Evolutionary conservation across 2,888 invertebrate genomes (phyloP).

Genomic region (Tenodera sinensis): DNA sequence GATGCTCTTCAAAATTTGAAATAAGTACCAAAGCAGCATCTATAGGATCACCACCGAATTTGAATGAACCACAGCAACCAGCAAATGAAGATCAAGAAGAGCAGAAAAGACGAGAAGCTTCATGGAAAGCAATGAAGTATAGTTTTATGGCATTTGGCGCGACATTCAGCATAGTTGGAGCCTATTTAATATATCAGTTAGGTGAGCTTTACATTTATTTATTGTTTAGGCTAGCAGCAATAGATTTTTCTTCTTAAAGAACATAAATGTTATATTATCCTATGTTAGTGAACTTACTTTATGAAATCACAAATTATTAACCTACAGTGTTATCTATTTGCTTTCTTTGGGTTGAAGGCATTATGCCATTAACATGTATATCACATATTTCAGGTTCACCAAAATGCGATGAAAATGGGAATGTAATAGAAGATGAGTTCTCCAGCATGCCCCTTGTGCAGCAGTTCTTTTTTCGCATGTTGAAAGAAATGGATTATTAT

Average conservation of each 20-base stretch:
- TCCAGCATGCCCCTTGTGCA: conserved; percentile 62
- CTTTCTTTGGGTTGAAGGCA: too few species aligned
- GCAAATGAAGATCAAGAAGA: conserved; percentile 48
- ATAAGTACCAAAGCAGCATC: not conserved
- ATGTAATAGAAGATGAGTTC: conserved; percentile 70
- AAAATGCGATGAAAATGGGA: conserved; percentile 65
- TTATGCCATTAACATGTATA: too few species aligned
- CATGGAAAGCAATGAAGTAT: conserved; percentile 68
- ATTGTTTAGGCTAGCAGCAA: not conserved
- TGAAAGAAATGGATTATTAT: conserved; percentile 67
- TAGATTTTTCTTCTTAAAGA: too few species aligned
- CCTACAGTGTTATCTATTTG: too few species aligned
- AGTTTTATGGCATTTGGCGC: conserved; percentile 42
- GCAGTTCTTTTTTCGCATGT: conserved; percentile 68
- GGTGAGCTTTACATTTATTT: conserved; percentile 36
- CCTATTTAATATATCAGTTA: conserved; percentile 41
- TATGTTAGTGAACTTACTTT: too few species aligned
- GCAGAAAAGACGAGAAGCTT: conserved; percentile 61
- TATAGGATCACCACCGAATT: not conserved
- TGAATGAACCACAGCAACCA: not conserved
- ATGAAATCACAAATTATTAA: too few species aligned
- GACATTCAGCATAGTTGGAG: conserved; percentile 38
- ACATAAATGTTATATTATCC: too few species aligned
- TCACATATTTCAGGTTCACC: conserved; percentile 59
- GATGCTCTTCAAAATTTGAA: not conserved